Evolutionary conservation across 2,888 invertebrate species (phyloP).

Genomic region (Caenorhabditis sp.): DNA sequence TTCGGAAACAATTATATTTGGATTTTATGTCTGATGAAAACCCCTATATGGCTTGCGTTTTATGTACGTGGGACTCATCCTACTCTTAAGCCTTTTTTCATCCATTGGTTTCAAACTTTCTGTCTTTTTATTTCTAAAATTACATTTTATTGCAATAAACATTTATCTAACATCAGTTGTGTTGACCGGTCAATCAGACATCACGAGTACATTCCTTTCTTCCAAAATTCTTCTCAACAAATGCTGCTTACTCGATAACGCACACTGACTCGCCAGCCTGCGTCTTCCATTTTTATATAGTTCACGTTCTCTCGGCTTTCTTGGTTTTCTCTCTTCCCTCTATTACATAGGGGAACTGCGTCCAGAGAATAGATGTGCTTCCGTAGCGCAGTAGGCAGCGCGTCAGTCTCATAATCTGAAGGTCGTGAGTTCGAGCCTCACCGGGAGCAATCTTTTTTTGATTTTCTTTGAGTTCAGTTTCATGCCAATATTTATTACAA

Average conservation of each 20-base stretch:
- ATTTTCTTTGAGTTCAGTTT: too few relatives aligned
- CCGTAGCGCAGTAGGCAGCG: constrained; percentile 89
- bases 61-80: constrained; percentile 31
- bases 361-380: constrained; percentile 85
- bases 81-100: constrained; percentile 43
- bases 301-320: constrained; percentile 4
- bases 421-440: constrained; percentile 97
- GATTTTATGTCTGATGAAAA: constrained; percentile 41
- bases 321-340: constrained; percentile 17
- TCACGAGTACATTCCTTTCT: neutral
- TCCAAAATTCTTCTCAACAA: neutral
- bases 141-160: constrained; percentile 12
- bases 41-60: constrained; percentile 22
- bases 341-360: constrained; percentile 16
- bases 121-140: constrained; percentile 6
- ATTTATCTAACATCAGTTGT: neutral
- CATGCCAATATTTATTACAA: too few relatives aligned
- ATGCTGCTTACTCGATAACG: neutral
- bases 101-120: constrained; percentile 55
- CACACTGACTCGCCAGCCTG: constrained; percentile 1
- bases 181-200: neutral
- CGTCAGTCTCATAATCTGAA: constrained; percentile 94
- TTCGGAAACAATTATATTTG: constrained; percentile 14
- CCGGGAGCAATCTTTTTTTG: constrained; percentile 83
- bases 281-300: neutral